Percentiles rank a stretch among this genome's conserved stretches.
Evolutionary conservation across 2,797 vertebrate species (phyloP).

Genomic region (Microctenopoma stevenorrisi): DNA sequence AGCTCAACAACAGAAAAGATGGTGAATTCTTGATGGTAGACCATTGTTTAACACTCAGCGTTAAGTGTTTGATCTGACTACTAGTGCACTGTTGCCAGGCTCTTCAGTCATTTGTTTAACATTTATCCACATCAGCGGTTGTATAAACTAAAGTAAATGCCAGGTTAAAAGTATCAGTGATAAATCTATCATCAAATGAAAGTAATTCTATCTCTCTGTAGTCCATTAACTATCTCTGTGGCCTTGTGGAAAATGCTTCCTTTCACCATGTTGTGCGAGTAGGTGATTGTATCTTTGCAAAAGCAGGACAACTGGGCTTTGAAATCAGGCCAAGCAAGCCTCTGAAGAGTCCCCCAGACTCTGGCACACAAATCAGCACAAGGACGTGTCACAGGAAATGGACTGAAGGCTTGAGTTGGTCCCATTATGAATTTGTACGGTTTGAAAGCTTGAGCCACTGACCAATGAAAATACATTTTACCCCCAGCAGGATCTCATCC

Average conservation of each 20-base stretch:
- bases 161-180: constrained; percentile 8
- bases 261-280: constrained; percentile 23
- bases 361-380: not conserved
- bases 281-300: constrained; percentile 30
- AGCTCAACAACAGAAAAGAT: not conserved
- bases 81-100: not conserved
- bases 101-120: not conserved
- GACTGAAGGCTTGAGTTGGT: constrained; percentile 4
- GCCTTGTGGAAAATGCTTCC: constrained; percentile 8
- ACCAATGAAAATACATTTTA: not conserved
- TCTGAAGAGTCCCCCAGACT: constrained; percentile 12
- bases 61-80: too few relatives aligned
- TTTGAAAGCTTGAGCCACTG: not conserved
- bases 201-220: constrained; percentile 9
- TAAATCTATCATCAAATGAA: constrained; percentile 29
- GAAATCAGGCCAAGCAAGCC: constrained; percentile 25
- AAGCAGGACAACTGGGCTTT: constrained; percentile 11
- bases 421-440: not conserved
- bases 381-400: constrained; percentile 4
- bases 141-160: constrained; percentile 8
- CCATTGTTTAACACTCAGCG: too few relatives aligned
- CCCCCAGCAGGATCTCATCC: not conserved
- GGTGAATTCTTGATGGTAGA: not conserved
- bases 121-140: not conserved
- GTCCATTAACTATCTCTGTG: constrained; percentile 15